Evolutionary conservation across 1,140 invertebrate species (phyloP), one percentile per base, ranked within the genome.

Genomic region (Papilio polytes): DNA sequence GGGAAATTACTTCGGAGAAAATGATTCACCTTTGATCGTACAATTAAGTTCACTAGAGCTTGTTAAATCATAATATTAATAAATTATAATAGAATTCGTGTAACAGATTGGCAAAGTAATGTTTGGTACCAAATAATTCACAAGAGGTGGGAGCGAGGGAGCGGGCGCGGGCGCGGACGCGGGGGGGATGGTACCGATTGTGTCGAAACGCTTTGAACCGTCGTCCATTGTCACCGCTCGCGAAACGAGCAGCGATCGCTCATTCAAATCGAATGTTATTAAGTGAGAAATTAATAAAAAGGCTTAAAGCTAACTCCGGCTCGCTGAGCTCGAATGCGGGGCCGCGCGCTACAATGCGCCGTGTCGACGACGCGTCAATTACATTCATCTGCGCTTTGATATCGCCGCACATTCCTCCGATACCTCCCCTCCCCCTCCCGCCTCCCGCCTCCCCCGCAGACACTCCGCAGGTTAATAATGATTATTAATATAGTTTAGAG

Each of bases 401-500:
- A 83, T 85, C 83, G 72, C 73, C 44, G 77, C 46, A 85, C 84
- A 86, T 85, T 88, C 86, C 84, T 84, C 85, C 85, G 87, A 88
- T 87, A 85, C 83, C 15, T n/a, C 31, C 20, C 74, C 53, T 86
- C 80, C 82, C 80, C 77, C 22, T 44, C 56, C 59, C 53, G 46
- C 20, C 51, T 26, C 85, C 80, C 82, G 78, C 77, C n/a, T 51
- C 56, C 59, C 53, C 56, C 79, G 82, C 10, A 51, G 46, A 18
- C 46, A 81, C 66, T 76, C 74, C 76, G 76, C 86, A 86, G 89
- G 89, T 89, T 91, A 90, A 89, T 92, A 89, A 91, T 88, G 87
- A 90, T 91, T 90, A 92, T 91, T 92, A 92, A 91, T 91, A 92
- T 92, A 92, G 91, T 92, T 91, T 89, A 89, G 86, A 89, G 86